A percentile compares a stretch with the other conserved stretches of the same genome.
Conservation (phyloP, 2,888 invertebrate species). For the Synergus itoensis region DNA sequence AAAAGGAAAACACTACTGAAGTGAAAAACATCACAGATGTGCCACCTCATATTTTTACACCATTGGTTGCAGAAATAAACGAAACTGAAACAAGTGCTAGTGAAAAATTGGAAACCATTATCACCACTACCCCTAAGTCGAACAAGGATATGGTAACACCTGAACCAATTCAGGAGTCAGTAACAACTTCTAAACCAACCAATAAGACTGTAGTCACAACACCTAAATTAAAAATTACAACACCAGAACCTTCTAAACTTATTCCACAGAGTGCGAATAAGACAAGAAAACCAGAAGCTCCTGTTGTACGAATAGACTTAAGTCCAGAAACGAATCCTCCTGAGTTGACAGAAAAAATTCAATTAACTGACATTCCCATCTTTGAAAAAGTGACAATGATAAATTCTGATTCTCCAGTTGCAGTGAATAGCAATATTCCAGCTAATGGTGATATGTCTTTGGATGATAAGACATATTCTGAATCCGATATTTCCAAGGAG, state of each 20-base stretch:
- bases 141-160: constrained; percentile 29
- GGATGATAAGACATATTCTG: background rate
- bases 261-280: constrained; percentile 40
- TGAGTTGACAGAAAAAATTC: constrained; percentile 54
- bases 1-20: constrained; percentile 37
- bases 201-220: constrained; percentile 34
- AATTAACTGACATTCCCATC: constrained; percentile 54
- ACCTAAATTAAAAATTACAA: constrained; percentile 41
- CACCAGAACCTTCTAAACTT: constrained; percentile 30
- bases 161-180: constrained; percentile 27
- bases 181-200: background rate
- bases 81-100: constrained; percentile 25
- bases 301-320: constrained; percentile 55
- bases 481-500: background rate
- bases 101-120: constrained; percentile 34
- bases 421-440: background rate
- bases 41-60: background rate
- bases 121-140: constrained; percentile 4
- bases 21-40: constrained; percentile 35
- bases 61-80: constrained; percentile 40
- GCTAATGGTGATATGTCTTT: too few relatives aligned
- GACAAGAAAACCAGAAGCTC: constrained; percentile 54
- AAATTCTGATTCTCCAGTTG: constrained; percentile 40
- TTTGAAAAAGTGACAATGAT: constrained; percentile 52
- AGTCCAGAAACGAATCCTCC: constrained; percentile 54